Evolutionary conservation across 2,888 invertebrate species (phyloP), one percentile per base, ranked within the genome.

Genomic region (Reticulitermes lucifugus): DNA sequence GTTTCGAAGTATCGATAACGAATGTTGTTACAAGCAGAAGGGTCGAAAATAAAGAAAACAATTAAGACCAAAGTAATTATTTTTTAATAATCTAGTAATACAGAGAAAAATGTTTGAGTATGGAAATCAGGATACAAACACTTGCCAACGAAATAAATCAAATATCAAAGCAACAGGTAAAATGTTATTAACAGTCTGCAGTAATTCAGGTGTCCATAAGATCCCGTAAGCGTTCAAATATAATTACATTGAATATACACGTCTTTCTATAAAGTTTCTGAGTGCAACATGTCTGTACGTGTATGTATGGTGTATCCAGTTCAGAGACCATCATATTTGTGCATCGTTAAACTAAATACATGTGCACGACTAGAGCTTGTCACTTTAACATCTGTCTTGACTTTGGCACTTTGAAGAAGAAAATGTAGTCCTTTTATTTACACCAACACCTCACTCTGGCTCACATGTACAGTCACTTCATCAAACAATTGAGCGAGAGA

Each of bases 1-100:
- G 9, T 51, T 51, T 6, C 51, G 6, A 14, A 9, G 51, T 3
- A 35, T 35, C 35, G 3, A 3, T 35, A 35, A 35, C 2, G 35
- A 2, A 35, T 35, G 35, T 35, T 35, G 35, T 35, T 46, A 3
- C 46, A 46, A 46, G 46, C 9, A 35, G 46, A 7, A 46, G 46
- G 9, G 46, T 4, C 1, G 12, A 46, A 46, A 46, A 46, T 12
- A 46, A 9, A 2, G 46, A 60, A 35, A 65, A 65, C 65, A 65
- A 77, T 43, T 51, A 77, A 77, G 77, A 77, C 77, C 25, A 77
- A 77, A 77, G 77, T 77, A 73, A 35, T 70, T 73, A 22, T 77
- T 77, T 77, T 65, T 25, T n/a, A 25, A 12, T 65, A 77, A 18
- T 77, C 77, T 77, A 77, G 77, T 35, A 46, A 77, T 77, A 77